Evolutionary conservation across 1,140 invertebrate species (phyloP).

Genomic region (Cydia fagiglandana): DNA sequence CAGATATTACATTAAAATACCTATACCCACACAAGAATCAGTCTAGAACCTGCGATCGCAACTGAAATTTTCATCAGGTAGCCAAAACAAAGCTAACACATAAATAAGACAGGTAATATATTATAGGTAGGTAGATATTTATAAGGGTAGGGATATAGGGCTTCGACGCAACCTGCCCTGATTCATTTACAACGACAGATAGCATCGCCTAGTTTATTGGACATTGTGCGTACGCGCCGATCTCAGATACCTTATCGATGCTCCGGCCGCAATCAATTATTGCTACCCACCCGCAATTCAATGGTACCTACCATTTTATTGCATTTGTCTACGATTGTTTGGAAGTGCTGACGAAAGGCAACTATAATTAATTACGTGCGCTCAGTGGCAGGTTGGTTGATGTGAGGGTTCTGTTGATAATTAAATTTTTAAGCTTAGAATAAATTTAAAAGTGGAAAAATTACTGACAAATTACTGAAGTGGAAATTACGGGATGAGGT

Average conservation of each 20-base stretch:
- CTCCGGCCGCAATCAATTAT: conserved; percentile 64
- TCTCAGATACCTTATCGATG: conserved; percentile 62
- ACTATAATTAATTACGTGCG: conserved; percentile 11
- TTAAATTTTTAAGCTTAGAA: too few species aligned
- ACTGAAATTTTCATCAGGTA: too few species aligned
- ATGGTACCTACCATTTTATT: conserved; percentile 48
- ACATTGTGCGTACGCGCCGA: conserved; percentile 67
- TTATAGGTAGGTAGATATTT: not conserved
- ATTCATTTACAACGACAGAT: conserved; percentile 73
- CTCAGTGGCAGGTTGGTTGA: not conserved
- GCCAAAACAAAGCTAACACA: not conserved
- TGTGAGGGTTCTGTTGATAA: not conserved
- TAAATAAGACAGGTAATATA: too few species aligned
- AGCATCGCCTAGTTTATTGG: conserved; percentile 71
- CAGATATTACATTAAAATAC: not conserved
- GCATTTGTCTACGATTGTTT: conserved; percentile 24
- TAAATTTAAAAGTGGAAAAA: too few species aligned
- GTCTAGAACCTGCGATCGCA: too few species aligned
- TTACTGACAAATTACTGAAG: too few species aligned
- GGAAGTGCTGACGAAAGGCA: conserved; percentile 18
- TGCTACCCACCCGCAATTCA: conserved; percentile 43
- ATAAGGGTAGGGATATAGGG: conserved; percentile 14
- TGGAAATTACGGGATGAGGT: too few species aligned
- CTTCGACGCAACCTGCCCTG: conserved; percentile 55
- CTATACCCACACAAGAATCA: too few species aligned